Base-by-base conservation (phyloP, 1,140 invertebrate genomes). In the Aphis craccivora region DNA sequence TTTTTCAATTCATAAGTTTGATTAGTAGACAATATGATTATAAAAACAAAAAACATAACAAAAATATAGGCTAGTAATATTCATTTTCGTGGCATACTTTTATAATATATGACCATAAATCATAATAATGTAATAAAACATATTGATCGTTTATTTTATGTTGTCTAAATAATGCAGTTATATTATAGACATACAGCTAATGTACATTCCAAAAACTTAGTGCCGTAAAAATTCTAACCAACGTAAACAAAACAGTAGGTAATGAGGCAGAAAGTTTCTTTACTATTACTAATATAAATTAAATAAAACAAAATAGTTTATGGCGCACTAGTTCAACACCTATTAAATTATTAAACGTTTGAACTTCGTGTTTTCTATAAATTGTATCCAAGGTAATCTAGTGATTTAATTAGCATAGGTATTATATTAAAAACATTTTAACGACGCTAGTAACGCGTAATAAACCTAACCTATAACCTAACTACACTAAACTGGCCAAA, bases 341-440 rank as follows among this genome's bases (percentile, higher is more conserved):
- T n/a, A 76, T 76, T 60, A 60, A 25, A 53, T 22, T 51, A 30
- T 4, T n/a, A 76, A n/a, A 35, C 30, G 30, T 76, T 76, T 76
- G 60, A 76, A 76, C 60, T 76, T n/a, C 60, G 14, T 35, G 60
- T n/a, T 76, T 76, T 76, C 60, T 76, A 76, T n/a, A 76, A 67
- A 67, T 30, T 67, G 4, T 30, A 67, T 67, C 1, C 60, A 76
- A 76, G 60, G 60, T 76, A 76, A 76, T 76, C 60, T 76, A 76
- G 60, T 76, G 60, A 76, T n/a, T 76, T 76, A 76, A 76, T 76
- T n/a, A n/a, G 60, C 60, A 76, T 76, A n/a, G n/a, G 60, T 76
- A n/a, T n/a, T n/a, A n/a, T n/a, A 76, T 76, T 76, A 76, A n/a
- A 76, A 51, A 5, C 23, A 76, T n/a, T 76, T 76, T n/a, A n/a